phyloP scores from a whole-genome alignment of 2,888 invertebrate genomes.

The Nephrocerus scutellatus region DNA sequence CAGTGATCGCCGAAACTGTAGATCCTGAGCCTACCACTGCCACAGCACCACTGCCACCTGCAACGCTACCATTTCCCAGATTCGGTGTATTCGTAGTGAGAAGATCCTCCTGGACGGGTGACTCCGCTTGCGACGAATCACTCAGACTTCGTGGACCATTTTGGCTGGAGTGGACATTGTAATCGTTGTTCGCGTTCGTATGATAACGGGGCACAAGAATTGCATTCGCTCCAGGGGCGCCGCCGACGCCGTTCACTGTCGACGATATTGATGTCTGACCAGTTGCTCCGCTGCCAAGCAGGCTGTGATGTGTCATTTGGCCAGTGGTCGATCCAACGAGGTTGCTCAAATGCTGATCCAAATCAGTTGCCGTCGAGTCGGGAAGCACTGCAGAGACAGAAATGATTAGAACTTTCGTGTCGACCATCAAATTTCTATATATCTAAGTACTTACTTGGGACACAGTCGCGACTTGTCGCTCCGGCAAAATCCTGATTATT shows the following conservation, averaged over 20 bases:
- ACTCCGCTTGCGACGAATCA: constrained; percentile 76
- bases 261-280: constrained; percentile 48
- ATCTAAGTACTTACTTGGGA: constrained; percentile 47
- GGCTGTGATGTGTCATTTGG: constrained; percentile 49
- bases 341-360: constrained; percentile 66
- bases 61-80: constrained; percentile 53
- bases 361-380: constrained; percentile 67
- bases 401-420: no score
- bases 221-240: constrained; percentile 36
- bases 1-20: no score
- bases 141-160: constrained; percentile 69
- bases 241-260: constrained; percentile 38
- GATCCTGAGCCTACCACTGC: no score
- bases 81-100: constrained; percentile 59
- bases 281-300: constrained; percentile 48
- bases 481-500: constrained; percentile 54
- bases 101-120: constrained; percentile 73
- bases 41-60: constrained; percentile 24
- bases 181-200: constrained; percentile 57
- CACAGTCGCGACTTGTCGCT: constrained; percentile 53
- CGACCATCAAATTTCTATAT: no score
- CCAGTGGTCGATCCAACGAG: constrained; percentile 53
- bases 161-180: constrained; percentile 52
- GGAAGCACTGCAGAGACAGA: constrained; percentile 57
- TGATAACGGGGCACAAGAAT: constrained; percentile 62